Base-by-base conservation (phyloP, 2,888 invertebrate genomes). In the Muscina levida region DNA sequence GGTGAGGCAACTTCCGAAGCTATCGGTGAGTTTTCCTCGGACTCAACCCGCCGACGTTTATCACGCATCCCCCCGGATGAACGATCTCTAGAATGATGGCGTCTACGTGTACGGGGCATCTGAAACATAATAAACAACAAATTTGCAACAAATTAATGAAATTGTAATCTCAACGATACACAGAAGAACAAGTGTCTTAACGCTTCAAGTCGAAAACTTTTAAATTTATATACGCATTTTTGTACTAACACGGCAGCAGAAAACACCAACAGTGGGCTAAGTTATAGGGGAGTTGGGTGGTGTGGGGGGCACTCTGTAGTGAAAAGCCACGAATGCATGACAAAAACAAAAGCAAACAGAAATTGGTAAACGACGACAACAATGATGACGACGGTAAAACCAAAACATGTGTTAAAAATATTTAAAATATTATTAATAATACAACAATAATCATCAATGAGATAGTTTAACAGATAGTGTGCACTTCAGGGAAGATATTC, bases 51-150 rank as follows among this genome's bases (percentile, higher is more conserved):
- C 84, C 95, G 93, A 83, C 95, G 92, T 90, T 96, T 96, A 82
- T 93, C 91, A 83, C 89, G 86, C 82, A 88, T 87, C 82, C 85
- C 89, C 81, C 86, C 88, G 57, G 91, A 89, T 82, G 91, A 88
- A 84, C 93, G 91, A 83, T 93, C 93, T 83, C 92, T 93, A 93
- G 94, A 93, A 88, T 95, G 94, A 90, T 95, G 95, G 91, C 95
- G 94, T 92, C 96, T 94, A 86, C 95, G 93, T 84, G 94, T 94
- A 86, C 95, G 94, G 88, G 96, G 96, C 96, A 96, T 96, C 96
- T 96, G 44, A 6, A 92, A 73, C n/a, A n/a, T n/a, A 15, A 39
- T 91, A 59, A 59, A 48, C 4, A 3, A 46, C 31, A 22, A 51
- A 2, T 24, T 31, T 5, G 31, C 31, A 31, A 3, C 3, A 67